phyloP scores from a whole-genome alignment of 2,888 invertebrate genomes.

The Stenolophus ochropezus region DNA sequence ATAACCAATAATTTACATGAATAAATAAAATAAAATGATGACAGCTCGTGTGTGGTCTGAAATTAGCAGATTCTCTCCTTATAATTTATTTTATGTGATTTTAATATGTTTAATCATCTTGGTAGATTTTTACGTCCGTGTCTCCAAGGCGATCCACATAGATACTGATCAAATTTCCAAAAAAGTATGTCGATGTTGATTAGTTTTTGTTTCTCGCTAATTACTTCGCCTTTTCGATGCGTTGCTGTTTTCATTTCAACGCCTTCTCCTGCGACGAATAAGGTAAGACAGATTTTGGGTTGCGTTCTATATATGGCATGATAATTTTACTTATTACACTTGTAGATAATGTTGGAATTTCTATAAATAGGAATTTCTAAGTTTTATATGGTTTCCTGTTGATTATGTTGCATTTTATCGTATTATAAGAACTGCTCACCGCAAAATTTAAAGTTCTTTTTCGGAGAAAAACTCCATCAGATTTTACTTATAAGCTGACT shows the following conservation, averaged over 20 bases:
- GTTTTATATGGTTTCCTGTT: background rate
- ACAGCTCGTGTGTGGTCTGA: conserved; percentile 2
- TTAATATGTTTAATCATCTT: background rate
- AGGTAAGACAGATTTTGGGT: background rate
- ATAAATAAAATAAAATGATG: background rate
- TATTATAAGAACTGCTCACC: background rate
- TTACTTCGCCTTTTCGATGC: background rate
- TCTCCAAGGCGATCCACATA: background rate
- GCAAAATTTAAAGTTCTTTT: background rate
- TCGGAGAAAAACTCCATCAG: background rate
- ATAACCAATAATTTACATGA: background rate
- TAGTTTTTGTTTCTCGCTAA: conserved; percentile 28
- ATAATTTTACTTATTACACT: background rate
- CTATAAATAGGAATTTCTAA: background rate
- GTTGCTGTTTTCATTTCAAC: conserved; percentile 19
- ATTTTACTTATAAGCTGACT: background rate
- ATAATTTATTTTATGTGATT: background rate
- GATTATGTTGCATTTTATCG: background rate
- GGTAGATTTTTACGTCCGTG: background rate
- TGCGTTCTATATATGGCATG: background rate
- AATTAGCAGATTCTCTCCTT: background rate
- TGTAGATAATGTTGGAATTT: background rate
- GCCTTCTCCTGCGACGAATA: conserved; percentile 12
- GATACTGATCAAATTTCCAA: conserved; percentile 16
- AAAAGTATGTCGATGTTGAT: conserved; percentile 14